Evolutionary conservation across 2,888 invertebrate species (phyloP), one percentile per base, ranked within the genome.

Genomic region (Sicus ferrugineus): DNA sequence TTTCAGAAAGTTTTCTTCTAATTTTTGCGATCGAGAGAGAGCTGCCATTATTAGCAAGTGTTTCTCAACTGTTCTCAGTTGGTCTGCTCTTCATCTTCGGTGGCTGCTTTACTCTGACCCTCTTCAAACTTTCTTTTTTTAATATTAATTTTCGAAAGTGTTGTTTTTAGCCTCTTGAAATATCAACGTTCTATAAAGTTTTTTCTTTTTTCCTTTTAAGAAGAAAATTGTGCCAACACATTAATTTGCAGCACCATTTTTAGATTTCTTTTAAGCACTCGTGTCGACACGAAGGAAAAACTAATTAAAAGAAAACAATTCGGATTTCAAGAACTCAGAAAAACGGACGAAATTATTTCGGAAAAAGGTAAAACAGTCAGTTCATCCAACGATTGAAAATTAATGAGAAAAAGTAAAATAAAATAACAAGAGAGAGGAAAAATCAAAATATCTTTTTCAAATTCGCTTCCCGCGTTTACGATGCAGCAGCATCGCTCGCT

Each of bases 1-100:
- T 50, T 30, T 64, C 31, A 31, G 21, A 26, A 50, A 21, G 64
- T 50, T 48, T 50, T 19, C 63, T 28, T 59, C 14, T 21, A 34
- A n/a, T 59, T 38, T 21, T 9, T 23, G n/a, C 5, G 64, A n/a
- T 19, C 23, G 19, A 52, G 11, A 21, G 50, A 52, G 50, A 14
- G 21, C 28, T 34, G 23, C n/a, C 34, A 34, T 62, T n/a, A 16
- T 26, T 46, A 7, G 9, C 9, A 48, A 42, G 14, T 42, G 26
- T 26, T 56, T 56, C 28, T 59, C 19, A 54, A 38, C 34, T 61
- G 38, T 61, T 61, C 14, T 63, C 48, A 50, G 42, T n/a, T 31
- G 9, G 63, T 30, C 42, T 42, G 9, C 3, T 58, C 16, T 28
- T 21, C 26, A 21, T 31, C 16, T 59, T 59, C 23, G 2, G 11